Evolutionary conservation across 2,888 invertebrate species (phyloP).

Genomic region (Therioaphis trifolii): DNA sequence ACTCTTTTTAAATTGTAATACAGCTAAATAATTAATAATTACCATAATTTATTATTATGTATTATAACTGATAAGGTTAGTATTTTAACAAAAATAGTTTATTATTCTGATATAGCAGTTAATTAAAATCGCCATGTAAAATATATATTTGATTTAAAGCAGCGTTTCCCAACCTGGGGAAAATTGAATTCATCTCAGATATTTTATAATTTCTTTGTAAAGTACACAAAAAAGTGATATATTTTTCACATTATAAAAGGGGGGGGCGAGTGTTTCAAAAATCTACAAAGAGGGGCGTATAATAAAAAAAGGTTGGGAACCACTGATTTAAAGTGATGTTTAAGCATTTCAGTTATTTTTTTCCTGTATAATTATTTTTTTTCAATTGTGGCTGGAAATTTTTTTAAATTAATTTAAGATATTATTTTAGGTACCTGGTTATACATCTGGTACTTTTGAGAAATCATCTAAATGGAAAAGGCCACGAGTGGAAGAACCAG

Average conservation of each 20-base stretch:
- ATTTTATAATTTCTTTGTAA: too few species aligned
- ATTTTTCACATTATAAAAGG: too few species aligned
- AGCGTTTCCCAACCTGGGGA: too few species aligned
- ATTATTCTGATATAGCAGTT: too few species aligned
- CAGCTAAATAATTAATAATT: not conserved
- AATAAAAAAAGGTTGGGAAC: too few species aligned
- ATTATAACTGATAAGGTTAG: not conserved
- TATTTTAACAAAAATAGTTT: too few species aligned
- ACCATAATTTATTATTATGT: not conserved
- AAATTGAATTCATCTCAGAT: too few species aligned
- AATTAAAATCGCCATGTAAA: not conserved
- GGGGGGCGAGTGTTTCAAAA: too few species aligned
- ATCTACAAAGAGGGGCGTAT: too few species aligned
- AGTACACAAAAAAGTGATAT: too few species aligned
- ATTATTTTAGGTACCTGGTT: conserved; percentile 62
- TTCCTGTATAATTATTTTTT: too few species aligned
- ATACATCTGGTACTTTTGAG: conserved; percentile 59
- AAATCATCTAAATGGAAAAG: conserved; percentile 63
- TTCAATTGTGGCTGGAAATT: too few species aligned
- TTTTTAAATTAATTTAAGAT: not conserved
- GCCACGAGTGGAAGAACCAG: conserved; percentile 61
- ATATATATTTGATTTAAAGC: not conserved
- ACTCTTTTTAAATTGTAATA: not conserved
- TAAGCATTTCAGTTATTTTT: not conserved
- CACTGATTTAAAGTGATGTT: not conserved